phyloP scores from a whole-genome alignment of 2,113 vertebrate species.

The Erpornis zantholeuca region DNA sequence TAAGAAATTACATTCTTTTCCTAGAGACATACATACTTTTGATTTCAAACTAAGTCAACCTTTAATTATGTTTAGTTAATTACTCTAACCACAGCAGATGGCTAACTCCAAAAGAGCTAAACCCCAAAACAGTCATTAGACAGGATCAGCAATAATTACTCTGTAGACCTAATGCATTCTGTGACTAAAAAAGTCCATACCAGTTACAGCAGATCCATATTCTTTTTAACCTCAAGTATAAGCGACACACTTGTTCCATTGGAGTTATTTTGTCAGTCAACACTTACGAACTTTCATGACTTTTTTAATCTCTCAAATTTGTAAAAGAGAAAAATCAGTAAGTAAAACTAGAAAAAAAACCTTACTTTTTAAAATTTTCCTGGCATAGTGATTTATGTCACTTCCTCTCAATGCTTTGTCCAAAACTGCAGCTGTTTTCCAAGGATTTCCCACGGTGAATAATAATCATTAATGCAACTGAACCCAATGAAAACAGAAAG shows the following conservation, averaged over 20 bases:
- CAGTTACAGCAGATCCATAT: background rate
- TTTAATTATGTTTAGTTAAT: slow-evolving; percentile 56
- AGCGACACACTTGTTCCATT: background rate
- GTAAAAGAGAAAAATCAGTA: background rate
- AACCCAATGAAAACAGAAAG: background rate
- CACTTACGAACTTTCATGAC: background rate
- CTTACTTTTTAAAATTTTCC: background rate
- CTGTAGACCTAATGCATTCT: slow-evolving; percentile 77
- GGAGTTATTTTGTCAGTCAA: background rate
- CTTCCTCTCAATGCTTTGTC: background rate
- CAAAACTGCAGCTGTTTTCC: background rate
- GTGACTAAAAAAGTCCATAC: background rate
- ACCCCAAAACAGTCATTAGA: slow-evolving; percentile 87
- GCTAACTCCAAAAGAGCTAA: slow-evolving; percentile 85
- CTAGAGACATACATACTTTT: background rate
- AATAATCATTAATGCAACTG: background rate
- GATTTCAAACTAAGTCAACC: slow-evolving; percentile 42
- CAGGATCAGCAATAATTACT: slow-evolving; percentile 89
- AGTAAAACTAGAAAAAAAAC: background rate
- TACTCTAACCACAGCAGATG: slow-evolving; percentile 82
- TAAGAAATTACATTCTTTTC: background rate
- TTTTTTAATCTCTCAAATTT: background rate
- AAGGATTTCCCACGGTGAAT: background rate
- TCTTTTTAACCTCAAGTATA: background rate
- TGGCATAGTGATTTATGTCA: background rate